Base-by-base conservation (phyloP, 2,888 invertebrate species). In the Acleris emargana region DNA sequence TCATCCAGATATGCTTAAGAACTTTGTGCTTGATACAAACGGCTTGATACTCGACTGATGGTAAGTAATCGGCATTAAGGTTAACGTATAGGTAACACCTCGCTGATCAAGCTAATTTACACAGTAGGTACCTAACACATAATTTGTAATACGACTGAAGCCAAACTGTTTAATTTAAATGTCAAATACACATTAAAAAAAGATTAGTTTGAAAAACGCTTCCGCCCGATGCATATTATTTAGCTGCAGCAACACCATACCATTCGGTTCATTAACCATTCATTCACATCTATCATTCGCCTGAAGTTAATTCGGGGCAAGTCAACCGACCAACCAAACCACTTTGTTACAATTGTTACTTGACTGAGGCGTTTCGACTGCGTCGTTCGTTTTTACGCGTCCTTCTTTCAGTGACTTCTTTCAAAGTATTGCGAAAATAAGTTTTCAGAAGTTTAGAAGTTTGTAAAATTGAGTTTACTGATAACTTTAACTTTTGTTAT, bases 381-480 rank as follows among this genome's bases (percentile, higher is more conserved):
- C 22, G 55, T 50, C 50, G 9, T 55, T 25, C 45, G 66, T 51
- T 52, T 47, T 57, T 66, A 59, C 66, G 66, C 66, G 66, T 66
- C 66, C n/a, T 67, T 58, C 67, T 53, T 53, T 52, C 58, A 60
- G 28, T 78, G 73, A 84, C 83, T 84, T 87, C 84, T 82, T 86
- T 72, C 64, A 62, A 74, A 74, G 73, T 77, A 78, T 84, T 84
- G 87, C 84, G 83, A 79, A 88, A 86, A 79, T 79, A 84, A 87
- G 81, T 86, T 79, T 68, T 68, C 18, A 54, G 54, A 54, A 42
- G 50, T 63, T 59, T 22, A 25, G 61, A 66, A 66, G 66, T 66
- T 61, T 57, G 9, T 49, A 22, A 60, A 59, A 55, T 13, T 28
- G 9, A 49, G 43, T n/a, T 62, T 45, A 42, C 55, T 43, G 47